Evolutionary conservation across 2,888 invertebrate species (phyloP).

Genomic region (Dermolepida albohirtum): DNA sequence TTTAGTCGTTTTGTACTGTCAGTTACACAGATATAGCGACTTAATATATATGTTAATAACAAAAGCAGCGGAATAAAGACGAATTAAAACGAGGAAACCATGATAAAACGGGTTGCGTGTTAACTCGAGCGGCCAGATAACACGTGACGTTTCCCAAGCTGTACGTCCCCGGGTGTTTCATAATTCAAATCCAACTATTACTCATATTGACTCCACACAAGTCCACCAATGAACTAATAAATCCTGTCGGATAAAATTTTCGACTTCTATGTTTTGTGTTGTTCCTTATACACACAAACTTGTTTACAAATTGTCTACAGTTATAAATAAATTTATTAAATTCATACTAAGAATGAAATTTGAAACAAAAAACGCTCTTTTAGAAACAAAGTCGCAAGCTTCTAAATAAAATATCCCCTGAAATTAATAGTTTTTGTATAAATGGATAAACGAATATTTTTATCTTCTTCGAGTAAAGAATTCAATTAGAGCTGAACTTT

Average conservation of each 20-base stretch:
- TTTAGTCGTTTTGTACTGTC: constrained; percentile 2
- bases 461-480: too few species aligned
- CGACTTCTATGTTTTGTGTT: too few species aligned
- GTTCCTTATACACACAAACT: too few species aligned
- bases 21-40: constrained; percentile 19
- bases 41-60: constrained; percentile 37
- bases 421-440: too few species aligned
- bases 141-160: constrained; percentile 51
- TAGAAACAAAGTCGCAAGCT: too few species aligned
- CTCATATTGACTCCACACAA: constrained; percentile 48
- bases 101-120: constrained; percentile 49
- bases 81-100: constrained; percentile 30
- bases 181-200: constrained; percentile 52
- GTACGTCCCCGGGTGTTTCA: constrained; percentile 48
- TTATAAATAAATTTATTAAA: constrained; percentile 1
- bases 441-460: too few species aligned
- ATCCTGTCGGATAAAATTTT: constrained; percentile 8
- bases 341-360: too few species aligned
- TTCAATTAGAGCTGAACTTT: too few species aligned
- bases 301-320: too few species aligned
- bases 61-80: constrained; percentile 31
- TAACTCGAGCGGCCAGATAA: constrained; percentile 46
- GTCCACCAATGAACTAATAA: constrained; percentile 44
- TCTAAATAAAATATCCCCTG: too few species aligned
- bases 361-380: too few species aligned